Conservation (phyloP, 2,797 vertebrate genomes). For the Cirrhinus molitorella region DNA sequence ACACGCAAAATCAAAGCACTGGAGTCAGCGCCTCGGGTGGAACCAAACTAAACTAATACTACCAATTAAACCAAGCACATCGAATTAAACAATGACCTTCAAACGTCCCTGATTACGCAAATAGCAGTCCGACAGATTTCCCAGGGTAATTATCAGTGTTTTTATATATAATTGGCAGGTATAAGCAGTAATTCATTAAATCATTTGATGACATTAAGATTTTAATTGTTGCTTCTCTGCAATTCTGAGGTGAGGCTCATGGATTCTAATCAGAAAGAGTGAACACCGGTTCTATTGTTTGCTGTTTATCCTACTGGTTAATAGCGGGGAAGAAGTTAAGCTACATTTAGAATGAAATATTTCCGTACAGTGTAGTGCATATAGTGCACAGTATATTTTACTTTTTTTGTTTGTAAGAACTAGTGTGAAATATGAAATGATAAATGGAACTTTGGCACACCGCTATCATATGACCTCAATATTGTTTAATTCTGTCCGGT, state of each 20-base stretch:
- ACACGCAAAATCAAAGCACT: constrained; percentile 10
- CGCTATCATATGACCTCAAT: not conserved
- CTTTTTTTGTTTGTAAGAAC: not conserved
- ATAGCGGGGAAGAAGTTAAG: not conserved
- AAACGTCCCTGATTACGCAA: constrained; percentile 56
- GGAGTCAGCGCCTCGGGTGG: not conserved
- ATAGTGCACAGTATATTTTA: not conserved
- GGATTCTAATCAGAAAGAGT: not conserved
- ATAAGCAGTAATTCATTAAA: constrained; percentile 52
- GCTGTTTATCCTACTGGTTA: not conserved
- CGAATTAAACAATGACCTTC: constrained; percentile 59
- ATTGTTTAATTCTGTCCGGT: not conserved
- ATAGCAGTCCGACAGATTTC: constrained; percentile 29
- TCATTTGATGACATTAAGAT: constrained; percentile 39
- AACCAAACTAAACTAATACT: constrained; percentile 52
- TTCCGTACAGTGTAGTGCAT: too few relatives aligned
- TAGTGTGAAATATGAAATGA: not conserved
- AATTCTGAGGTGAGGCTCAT: constrained; percentile 11
- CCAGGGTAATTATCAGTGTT: constrained; percentile 43
- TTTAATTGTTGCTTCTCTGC: constrained; percentile 33
- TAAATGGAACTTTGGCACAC: not conserved
- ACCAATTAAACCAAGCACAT: constrained; percentile 50
- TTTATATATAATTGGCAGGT: constrained; percentile 51
- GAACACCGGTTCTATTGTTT: not conserved
- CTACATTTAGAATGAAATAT: not conserved